Evolutionary conservation across 2,113 vertebrate species (phyloP), one percentile per base, ranked within the genome.

Genomic region (Tachycineta bicolor): DNA sequence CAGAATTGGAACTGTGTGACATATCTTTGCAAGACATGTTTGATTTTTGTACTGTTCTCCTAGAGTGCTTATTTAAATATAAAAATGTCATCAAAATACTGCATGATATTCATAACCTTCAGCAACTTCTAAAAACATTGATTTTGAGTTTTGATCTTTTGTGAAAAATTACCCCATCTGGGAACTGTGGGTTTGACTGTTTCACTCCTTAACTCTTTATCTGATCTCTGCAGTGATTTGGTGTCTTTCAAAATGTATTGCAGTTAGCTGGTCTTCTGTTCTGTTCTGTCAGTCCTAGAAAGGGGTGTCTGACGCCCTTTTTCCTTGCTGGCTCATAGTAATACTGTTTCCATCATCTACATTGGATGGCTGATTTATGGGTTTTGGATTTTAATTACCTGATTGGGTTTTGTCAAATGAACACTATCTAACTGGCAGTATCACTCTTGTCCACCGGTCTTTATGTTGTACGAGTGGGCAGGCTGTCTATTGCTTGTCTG

Each of bases 131-230:
- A 87, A 76, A 91, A 95, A 83, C 34, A 28, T 62, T 85, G 53
- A 85, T 85, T 95, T 84, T 79, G 58, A 76, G 53, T 37, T 95
- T 93, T 83, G 84, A 58, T 80, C 52, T 95, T 94, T 84, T 39
- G 41, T 65, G 65, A 89, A 82, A 25, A 76, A 53, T 71, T 86
- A 49, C 26, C 76, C 60, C 4, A 0, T 41, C 49, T 65, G 63
- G 77, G 53, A 94, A 33, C 11, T 60, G 28, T 29, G 34, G 23
- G 18, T 73, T 71, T 91, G 31, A 43, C 49, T 78, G 31, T 71
- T 87, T 73, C 10, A 29, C 8, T 84, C 53, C 53, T 76, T 69
- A 89, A 69, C 62, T 87, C 44, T 78, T 86, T 23, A 5, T 53
- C 25, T 46, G 50, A 53, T 62, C 18, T 83, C 74, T 60, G 52